Base-by-base conservation (phyloP, 1,140 invertebrate species). In the Trypoxylus dichotomus region DNA sequence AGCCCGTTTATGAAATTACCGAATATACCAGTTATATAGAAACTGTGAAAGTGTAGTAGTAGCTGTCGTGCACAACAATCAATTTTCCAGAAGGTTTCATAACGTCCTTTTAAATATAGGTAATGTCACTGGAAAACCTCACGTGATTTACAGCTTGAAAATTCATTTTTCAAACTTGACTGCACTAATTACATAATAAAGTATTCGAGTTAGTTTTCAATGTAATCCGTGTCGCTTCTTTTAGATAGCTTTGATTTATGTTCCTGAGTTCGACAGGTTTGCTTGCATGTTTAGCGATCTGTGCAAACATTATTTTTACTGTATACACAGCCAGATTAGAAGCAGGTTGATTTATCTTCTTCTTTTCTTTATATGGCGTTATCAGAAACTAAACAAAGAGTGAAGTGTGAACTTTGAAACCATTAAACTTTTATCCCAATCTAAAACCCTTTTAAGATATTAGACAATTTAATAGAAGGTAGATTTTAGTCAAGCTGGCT, bases 121-220 rank as follows among this genome's bases (percentile, higher is more conserved):
- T 19, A 54, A 54, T 6, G 47, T 54, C 47, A 54, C 13, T 54
- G 15, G 47, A 54, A 15, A 54, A 5, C 47, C 13, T 19, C 15
- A 54, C 7, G 15, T 54, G 15, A 54, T 54, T 54, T 54, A 19
- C 19, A 54, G 47, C 47, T 54, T 54, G 60, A 68, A 68, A 68
- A 24, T 68, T 24, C 27, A 68, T 68, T 68, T 68, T 68, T 68
- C 27, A 68, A 1, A 29, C 60, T 11, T 27, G 24, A 15, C 60
- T 68, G 60, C 60, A 29, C 60, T 68, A 68, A 68, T 68, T 68
- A 68, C 24, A 68, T 68, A 68, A 68, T 68, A 68, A 27, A 68
- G 60, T 68, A 13, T 24, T 15, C 10, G 60, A 29, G 60, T 68
- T 24, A 68, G 21, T 68, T 68, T 68, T 68, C 60, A 29, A 68